These are phyloP conservation scores for Siphamia tubifer DNA, from an alignment of 2,113 vertebrate species.

Conservation along the genomic window DNA sequence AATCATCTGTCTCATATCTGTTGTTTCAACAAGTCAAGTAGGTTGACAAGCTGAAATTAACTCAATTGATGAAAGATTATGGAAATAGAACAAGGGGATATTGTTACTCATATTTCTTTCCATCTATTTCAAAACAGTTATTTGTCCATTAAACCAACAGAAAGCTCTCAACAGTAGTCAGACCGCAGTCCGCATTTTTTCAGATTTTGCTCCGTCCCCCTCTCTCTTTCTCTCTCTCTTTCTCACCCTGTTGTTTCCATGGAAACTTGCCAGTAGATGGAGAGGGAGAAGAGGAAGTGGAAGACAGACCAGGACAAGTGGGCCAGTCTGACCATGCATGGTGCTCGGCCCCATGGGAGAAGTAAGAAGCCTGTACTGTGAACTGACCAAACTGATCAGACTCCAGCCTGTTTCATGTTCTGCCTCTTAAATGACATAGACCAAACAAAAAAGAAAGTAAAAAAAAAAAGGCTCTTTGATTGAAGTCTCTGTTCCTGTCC, in stretches of 20 bases:
- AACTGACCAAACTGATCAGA: conserved; percentile 27
- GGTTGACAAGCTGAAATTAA: conserved; percentile 59
- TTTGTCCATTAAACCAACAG: conserved; percentile 23
- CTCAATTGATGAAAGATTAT: conserved; percentile 39
- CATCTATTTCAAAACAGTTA: conserved; percentile 6
- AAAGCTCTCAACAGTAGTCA: conserved; percentile 34
- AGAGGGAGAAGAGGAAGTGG: conserved; percentile 54
- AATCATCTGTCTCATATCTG: conserved; percentile 43
- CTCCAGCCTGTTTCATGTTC: not conserved
- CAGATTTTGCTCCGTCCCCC: conserved; percentile 41
- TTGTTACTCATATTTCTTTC: not conserved
- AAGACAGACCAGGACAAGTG: conserved; percentile 70
- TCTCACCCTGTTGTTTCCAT: conserved; percentile 78
- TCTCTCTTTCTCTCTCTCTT: conserved; percentile 11
- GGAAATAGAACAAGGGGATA: conserved; percentile 14
- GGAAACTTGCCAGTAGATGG: conserved; percentile 77
- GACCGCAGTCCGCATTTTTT: conserved; percentile 62
- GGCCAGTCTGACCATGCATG: conserved; percentile 70
- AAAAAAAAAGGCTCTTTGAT: too few relatives aligned
- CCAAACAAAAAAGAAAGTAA: not conserved
- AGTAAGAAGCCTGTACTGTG: conserved; percentile 35
- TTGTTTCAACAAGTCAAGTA: conserved; percentile 33
- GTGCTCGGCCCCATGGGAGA: conserved; percentile 62
- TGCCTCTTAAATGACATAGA: not conserved
- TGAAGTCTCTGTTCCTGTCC: not conserved